A percentile compares a stretch with the other conserved stretches of the same genome.
These are phyloP conservation scores for Diacarnus erythraeanus DNA, from an alignment of 37 sponge, comb jelly and placozoan species.

Conservation along the genomic window DNA sequence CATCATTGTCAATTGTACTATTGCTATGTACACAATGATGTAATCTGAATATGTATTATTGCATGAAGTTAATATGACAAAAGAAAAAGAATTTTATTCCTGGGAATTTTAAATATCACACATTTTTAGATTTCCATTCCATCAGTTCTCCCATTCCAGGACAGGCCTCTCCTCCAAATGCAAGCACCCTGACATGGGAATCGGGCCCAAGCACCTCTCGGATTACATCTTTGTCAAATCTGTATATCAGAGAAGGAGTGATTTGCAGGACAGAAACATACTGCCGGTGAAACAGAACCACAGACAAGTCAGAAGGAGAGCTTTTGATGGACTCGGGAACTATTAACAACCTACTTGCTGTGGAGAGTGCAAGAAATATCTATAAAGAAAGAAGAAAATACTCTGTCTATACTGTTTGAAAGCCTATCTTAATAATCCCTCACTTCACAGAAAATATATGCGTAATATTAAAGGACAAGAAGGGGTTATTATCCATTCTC, in stretches of 20 bases:
- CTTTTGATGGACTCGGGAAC: slow-evolving; percentile 57
- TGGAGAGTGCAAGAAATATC: slow-evolving; percentile 78
- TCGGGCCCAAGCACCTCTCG: slow-evolving; percentile 31
- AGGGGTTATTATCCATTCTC: too few relatives aligned
- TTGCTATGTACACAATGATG: too few relatives aligned
- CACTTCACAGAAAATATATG: too few relatives aligned
- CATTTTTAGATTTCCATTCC: slow-evolving; percentile 55
- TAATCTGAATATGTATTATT: too few relatives aligned
- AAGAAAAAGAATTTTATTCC: too few relatives aligned
- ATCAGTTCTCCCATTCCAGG: slow-evolving; percentile 35
- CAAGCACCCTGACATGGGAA: slow-evolving; percentile 72
- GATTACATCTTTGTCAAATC: slow-evolving; percentile 5
- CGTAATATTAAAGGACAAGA: too few relatives aligned
- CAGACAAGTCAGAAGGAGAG: slow-evolving; percentile 40
- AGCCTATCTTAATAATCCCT: too few relatives aligned
- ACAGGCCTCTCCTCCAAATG: slow-evolving; percentile 89
- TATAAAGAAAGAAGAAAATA: slow-evolving; percentile 22
- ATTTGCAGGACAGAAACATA: slow-evolving; percentile 66
- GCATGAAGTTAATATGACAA: too few relatives aligned
- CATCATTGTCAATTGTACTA: too few relatives aligned
- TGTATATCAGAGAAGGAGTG: slow-evolving; percentile 62
- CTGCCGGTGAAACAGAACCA: slow-evolving; percentile 36
- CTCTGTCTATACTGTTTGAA: too few relatives aligned
- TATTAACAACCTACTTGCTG: slow-evolving; percentile 69
- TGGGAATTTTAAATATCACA: too few relatives aligned